These are phyloP conservation scores for Ctenopoma multispine DNA, from an alignment of 2,797 vertebrate genomes.

Conservation along the genomic window DNA sequence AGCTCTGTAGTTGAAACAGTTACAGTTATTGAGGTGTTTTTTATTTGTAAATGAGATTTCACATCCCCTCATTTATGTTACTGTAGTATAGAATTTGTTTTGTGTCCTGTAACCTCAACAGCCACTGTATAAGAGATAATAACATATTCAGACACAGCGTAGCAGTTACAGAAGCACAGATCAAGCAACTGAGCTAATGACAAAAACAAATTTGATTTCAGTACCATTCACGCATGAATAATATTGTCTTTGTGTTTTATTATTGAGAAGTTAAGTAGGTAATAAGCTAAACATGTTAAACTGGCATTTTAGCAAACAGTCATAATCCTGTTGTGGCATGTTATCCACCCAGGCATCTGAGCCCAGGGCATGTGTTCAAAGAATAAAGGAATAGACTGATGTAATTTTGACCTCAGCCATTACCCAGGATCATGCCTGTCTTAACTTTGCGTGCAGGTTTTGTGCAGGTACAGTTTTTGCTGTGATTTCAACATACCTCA, in stretches of 20 bases:
- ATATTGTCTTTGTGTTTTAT: slow-evolving; percentile 39
- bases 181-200: not conserved
- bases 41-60: not conserved
- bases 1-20: slow-evolving; percentile 83
- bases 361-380: not conserved
- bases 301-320: slow-evolving; percentile 44
- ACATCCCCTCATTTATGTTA: not conserved
- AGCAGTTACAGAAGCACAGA: not conserved
- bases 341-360: not conserved
- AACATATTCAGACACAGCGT: not conserved
- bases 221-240: not conserved
- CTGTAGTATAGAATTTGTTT: not conserved
- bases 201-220: not conserved
- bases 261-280: slow-evolving; percentile 2
- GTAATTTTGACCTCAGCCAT: slow-evolving; percentile 8
- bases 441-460: slow-evolving; percentile 1
- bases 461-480: not conserved
- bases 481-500: slow-evolving; percentile 9
- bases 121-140: not conserved
- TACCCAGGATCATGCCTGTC: not conserved
- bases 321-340: slow-evolving; percentile 50
- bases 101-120: not conserved
- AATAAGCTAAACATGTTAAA: slow-evolving; percentile 36
- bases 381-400: not conserved
- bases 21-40: too few species aligned